These are phyloP conservation scores for Holotrichia oblita DNA, from an alignment of 1,140 invertebrate species.

Conservation along the genomic window DNA sequence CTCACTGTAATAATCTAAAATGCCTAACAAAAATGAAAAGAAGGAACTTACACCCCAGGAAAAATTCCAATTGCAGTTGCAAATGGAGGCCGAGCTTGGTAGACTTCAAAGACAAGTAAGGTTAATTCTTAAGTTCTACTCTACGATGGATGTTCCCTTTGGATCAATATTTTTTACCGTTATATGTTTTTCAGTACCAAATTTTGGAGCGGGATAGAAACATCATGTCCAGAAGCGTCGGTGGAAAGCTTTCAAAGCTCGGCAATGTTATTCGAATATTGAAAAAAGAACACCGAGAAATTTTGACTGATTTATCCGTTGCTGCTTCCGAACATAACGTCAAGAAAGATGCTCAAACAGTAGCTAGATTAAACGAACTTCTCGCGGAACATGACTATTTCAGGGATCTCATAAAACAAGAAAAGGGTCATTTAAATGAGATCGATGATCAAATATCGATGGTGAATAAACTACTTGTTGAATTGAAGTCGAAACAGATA, in stretches of 20 bases:
- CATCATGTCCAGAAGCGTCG: background rate
- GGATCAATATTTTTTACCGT: background rate
- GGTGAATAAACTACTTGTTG: background rate
- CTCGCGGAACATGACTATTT: conserved; percentile 19
- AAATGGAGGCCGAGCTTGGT: conserved; percentile 30
- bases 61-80: conserved; percentile 26
- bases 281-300: conserved; percentile 29
- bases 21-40: too few species aligned
- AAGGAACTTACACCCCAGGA: conserved; percentile 29
- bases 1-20: background rate
- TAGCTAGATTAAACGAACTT: conserved; percentile 15
- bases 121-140: too few species aligned
- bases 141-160: background rate
- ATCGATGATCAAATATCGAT: conserved; percentile 40
- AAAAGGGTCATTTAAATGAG: conserved; percentile 25
- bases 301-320: conserved; percentile 21
- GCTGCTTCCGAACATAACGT: conserved; percentile 32
- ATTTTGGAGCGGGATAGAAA: conserved; percentile 38
- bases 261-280: conserved; percentile 36
- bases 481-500: conserved; percentile 29
- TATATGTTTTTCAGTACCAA: conserved; percentile 20
- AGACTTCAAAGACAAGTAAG: conserved; percentile 34
- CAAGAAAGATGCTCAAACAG: conserved; percentile 16
- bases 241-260: conserved; percentile 26
- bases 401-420: conserved; percentile 32